Percentiles rank a stretch among this genome's conserved stretches.
Evolutionary conservation across 2,113 vertebrate species (phyloP).

Genomic region (Corythornis cristatus): DNA sequence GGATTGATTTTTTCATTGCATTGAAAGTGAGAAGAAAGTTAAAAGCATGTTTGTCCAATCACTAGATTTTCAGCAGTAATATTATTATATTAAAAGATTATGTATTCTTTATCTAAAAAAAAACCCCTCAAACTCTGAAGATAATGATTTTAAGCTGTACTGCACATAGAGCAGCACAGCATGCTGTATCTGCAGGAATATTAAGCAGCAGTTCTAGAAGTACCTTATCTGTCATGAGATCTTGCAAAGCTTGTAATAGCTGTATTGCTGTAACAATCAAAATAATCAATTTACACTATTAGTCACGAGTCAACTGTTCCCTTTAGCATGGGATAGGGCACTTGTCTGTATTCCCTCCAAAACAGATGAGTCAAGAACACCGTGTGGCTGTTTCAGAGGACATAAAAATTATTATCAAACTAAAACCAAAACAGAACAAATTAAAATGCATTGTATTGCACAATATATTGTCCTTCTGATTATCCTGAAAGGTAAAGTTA

Average conservation of each 20-base stretch:
- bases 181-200: not conserved
- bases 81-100: not conserved
- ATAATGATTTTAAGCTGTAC: not conserved
- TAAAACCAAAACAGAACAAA: slow-evolving; percentile 16
- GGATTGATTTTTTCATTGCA: not conserved
- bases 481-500: not conserved
- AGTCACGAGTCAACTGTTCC: not conserved
- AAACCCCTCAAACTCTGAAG: not conserved
- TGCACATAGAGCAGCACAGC: not conserved
- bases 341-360: not conserved
- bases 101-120: not conserved
- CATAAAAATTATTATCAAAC: not conserved
- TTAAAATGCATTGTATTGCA: not conserved
- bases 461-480: not conserved
- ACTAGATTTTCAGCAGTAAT: not conserved
- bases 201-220: not conserved
- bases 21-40: not conserved
- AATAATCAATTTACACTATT: not conserved
- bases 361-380: not conserved
- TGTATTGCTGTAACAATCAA: not conserved
- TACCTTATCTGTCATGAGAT: not conserved
- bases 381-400: not conserved
- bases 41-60: not conserved
- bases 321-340: not conserved
- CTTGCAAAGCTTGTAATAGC: not conserved